phyloP scores from a whole-genome alignment of 2,113 vertebrate genomes.

The Corythornis cristatus region DNA sequence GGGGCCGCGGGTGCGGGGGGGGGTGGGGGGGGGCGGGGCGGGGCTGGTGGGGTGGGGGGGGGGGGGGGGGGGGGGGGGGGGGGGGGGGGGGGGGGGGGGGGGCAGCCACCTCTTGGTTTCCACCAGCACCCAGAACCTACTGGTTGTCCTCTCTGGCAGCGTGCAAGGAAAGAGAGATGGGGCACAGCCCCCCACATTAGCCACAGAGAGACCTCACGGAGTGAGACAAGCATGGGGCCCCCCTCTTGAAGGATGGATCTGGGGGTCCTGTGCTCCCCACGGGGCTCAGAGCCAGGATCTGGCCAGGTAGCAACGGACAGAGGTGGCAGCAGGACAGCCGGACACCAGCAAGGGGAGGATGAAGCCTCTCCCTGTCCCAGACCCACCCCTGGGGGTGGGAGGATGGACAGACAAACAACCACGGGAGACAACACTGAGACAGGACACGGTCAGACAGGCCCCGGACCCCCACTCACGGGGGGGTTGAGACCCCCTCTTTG shows the following conservation, averaged over 20 bases:
- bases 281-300: not conserved
- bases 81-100: not conserved
- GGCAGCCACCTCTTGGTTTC: not conserved
- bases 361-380: not conserved
- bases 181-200: not conserved
- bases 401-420: not conserved
- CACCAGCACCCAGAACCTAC: conserved; percentile 65
- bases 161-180: conserved; percentile 57
- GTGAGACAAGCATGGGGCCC: rapidly evolving
- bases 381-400: rapidly evolving
- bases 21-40: no score
- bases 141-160: conserved; percentile 81
- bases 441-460: not conserved
- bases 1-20: no score
- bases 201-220: rapidly evolving
- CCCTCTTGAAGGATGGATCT: not conserved
- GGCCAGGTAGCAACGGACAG: not conserved
- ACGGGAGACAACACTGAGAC: not conserved
- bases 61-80: no score
- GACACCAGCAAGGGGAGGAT: rapidly evolving
- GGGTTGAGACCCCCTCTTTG: not conserved
- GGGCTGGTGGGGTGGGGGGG: no score
- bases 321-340: not conserved
- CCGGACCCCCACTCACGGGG: rapidly evolving
- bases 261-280: rapidly evolving